A percentile compares a stretch with the other conserved stretches of the same genome.
Evolutionary conservation across 2,113 vertebrate genomes (phyloP).

Genomic region (Oplegnathus fasciatus): DNA sequence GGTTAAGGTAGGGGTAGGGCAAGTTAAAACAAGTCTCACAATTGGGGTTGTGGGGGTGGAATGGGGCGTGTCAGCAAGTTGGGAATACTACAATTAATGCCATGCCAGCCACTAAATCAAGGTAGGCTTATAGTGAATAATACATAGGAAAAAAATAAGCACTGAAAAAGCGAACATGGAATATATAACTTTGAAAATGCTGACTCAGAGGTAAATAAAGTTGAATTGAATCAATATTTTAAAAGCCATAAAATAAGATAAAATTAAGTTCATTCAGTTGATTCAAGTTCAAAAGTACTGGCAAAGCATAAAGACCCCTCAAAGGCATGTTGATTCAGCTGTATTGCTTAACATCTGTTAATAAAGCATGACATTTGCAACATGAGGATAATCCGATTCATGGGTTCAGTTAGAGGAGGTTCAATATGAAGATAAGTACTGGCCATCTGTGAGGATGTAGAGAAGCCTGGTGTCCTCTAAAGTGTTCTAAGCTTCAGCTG

Average conservation of each 20-base stretch:
- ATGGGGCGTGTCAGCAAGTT: background rate
- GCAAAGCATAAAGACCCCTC: constrained; percentile 3
- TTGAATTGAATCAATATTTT: background rate
- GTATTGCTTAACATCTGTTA: constrained; percentile 23
- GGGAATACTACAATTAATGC: constrained; percentile 14
- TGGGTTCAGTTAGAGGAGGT: constrained; percentile 53
- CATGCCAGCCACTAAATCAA: background rate
- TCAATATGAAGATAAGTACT: constrained; percentile 30
- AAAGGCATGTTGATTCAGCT: constrained; percentile 46
- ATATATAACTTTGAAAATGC: background rate
- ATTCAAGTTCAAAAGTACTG: constrained; percentile 23
- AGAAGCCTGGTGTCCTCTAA: constrained; percentile 72
- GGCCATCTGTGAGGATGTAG: constrained; percentile 72
- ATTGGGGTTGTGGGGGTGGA: background rate
- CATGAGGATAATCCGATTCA: constrained; percentile 20
- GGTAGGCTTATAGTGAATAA: background rate
- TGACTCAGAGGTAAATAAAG: background rate
- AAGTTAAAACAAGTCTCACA: constrained; percentile 25
- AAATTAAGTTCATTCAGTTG: background rate
- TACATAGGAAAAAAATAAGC: background rate
- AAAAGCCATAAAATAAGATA: background rate
- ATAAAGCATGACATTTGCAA: constrained; percentile 19
- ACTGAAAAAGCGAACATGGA: background rate
- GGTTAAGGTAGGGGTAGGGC: background rate
- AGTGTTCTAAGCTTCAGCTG: constrained; percentile 52